Evolutionary conservation across 2,888 invertebrate species (phyloP).

Genomic region (Drosophila affinis): DNA sequence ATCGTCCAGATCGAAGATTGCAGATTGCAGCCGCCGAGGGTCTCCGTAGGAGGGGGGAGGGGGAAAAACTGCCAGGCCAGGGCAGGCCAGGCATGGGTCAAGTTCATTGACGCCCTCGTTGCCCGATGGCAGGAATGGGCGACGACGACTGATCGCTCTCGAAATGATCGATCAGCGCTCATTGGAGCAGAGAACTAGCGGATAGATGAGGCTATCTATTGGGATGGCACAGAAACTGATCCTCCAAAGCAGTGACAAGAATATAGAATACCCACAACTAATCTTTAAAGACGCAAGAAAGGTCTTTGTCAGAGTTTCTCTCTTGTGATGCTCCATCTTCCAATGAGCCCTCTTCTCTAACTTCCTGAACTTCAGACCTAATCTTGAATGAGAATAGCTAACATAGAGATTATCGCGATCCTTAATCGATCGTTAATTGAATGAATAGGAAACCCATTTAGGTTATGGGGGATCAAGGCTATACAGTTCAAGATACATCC

Average conservation of each 20-base stretch:
- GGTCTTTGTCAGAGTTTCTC: too few species aligned
- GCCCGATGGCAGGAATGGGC: background rate
- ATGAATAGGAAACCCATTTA: background rate
- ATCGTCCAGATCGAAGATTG: constrained; percentile 34
- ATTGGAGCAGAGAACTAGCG: background rate
- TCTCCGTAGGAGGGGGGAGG: constrained; percentile 1
- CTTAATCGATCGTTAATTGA: too few species aligned
- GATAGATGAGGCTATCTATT: too few species aligned
- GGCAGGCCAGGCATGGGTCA: constrained; percentile 5
- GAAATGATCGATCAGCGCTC: constrained; percentile 5
- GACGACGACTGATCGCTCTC: background rate
- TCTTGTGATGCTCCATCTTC: too few species aligned
- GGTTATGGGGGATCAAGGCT: background rate
- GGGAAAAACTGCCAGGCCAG: constrained; percentile 20
- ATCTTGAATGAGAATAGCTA: too few species aligned
- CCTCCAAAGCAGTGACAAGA: background rate
- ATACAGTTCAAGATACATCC: too few species aligned
- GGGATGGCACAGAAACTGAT: too few species aligned
- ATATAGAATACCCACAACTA: background rate
- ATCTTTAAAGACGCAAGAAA: too few species aligned
- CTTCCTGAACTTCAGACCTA: too few species aligned
- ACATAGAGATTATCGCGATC: too few species aligned
- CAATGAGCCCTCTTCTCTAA: too few species aligned
- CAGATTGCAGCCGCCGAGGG: background rate
- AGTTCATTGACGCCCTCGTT: constrained; percentile 62